phyloP scores from a whole-genome alignment of 2,888 invertebrate genomes.

The Eupithecia subumbrata region DNA sequence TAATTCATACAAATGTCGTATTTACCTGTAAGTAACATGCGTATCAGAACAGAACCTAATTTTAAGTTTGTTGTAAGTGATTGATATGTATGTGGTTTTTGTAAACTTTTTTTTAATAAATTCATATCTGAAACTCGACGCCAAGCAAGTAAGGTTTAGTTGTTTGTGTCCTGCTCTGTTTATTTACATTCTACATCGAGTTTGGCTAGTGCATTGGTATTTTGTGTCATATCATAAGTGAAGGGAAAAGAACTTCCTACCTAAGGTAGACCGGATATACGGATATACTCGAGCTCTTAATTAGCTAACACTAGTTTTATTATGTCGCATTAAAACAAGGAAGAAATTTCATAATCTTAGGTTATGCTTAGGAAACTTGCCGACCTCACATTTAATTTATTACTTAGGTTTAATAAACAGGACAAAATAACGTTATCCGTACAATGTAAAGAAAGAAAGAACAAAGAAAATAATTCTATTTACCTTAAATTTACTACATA shows the following conservation, averaged over 20 bases:
- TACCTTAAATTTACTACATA: too few relatives aligned
- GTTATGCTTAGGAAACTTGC: background rate
- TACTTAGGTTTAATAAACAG: background rate
- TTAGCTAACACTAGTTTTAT: background rate
- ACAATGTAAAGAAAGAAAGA: background rate
- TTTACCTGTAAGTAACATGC: too few relatives aligned
- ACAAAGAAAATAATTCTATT: too few relatives aligned
- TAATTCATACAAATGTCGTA: too few relatives aligned
- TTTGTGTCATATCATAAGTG: background rate
- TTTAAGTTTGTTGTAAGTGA: too few relatives aligned
- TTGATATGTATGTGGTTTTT: too few relatives aligned
- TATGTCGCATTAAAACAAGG: background rate
- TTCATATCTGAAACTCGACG: too few relatives aligned
- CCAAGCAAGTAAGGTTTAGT: too few relatives aligned
- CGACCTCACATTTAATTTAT: background rate
- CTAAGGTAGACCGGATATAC: background rate
- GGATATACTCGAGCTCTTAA: background rate
- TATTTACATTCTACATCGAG: too few relatives aligned
- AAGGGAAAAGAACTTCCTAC: background rate
- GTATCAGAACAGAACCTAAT: too few relatives aligned
- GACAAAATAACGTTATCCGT: background rate
- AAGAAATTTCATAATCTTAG: slow-evolving; percentile 2
- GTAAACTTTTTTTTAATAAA: too few relatives aligned
- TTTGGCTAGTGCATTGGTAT: background rate
- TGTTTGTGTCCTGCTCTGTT: too few relatives aligned